Base-by-base conservation (phyloP, 1,140 invertebrate genomes). In the Bradysia coprophila region DNA sequence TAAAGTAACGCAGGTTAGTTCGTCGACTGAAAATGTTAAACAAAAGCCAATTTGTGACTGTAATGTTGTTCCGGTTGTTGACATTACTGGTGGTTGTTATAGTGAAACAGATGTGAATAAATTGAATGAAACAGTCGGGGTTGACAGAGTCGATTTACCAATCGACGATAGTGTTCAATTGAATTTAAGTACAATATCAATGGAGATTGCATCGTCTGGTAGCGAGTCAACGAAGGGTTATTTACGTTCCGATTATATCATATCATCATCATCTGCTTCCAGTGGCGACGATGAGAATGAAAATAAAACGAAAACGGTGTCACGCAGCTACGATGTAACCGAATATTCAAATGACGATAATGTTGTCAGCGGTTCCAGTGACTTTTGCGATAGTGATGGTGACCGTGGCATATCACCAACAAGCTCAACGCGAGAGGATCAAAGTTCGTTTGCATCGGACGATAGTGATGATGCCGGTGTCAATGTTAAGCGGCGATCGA, bases 201-300 rank as follows among this genome's bases (percentile, higher is more conserved):
- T n/a, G n/a, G n/a, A n/a, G n/a, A n/a, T n/a, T n/a, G n/a, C n/a
- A n/a, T n/a, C n/a, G n/a, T n/a, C n/a, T n/a, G n/a, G n/a, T n/a
- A n/a, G n/a, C n/a, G n/a, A n/a, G n/a, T n/a, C n/a, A n/a, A n/a
- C 52, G 3, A 61, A 57, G 36, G 70, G 66, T n/a, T 68, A 73
- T 49, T 52, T 74, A 33, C 58, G 65, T 21, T 66, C 66, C 22
- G 71, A 73, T 49, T 68, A 66, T 46, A 64, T 65, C 20, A 68
- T 66, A 49, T 58, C 60, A 2, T 68, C 67, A 16, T 67, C 68
- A 8, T 67, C 67, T 50, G 66, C 67, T 42, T 64, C 62, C 60
- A 21, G 53, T 56, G 22, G 59, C 50, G 48, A 63, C 57, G 44
- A 48, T 19, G 57, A 55, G 9, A 52, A 53, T 28, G 48, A 58